Percentiles rank a stretch among this genome's conserved stretches.
Evolutionary conservation across 2,113 vertebrate genomes (phyloP).

Genomic region (Porphyrio hochstetteri): DNA sequence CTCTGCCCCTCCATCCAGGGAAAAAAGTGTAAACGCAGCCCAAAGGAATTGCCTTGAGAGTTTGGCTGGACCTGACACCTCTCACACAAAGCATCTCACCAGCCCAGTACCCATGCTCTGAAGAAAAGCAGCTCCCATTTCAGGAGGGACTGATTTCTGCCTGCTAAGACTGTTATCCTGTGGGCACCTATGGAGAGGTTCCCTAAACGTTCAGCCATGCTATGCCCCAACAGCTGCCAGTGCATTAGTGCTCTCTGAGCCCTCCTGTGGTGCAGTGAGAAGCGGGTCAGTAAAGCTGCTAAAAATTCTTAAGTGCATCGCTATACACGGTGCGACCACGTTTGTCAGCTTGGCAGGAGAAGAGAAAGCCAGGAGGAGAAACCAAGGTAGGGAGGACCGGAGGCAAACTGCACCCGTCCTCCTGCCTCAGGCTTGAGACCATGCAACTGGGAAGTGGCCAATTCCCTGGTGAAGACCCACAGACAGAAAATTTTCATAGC

Average conservation of each 20-base stretch:
- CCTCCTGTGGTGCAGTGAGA: accelerated
- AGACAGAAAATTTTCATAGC: neutral
- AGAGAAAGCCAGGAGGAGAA: neutral
- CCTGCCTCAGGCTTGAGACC: neutral
- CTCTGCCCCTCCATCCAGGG: neutral
- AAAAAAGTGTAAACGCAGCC: neutral
- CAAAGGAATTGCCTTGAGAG: neutral
- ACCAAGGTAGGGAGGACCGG: neutral
- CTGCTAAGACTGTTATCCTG: neutral
- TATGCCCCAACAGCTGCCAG: accelerated
- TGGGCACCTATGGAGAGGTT: accelerated
- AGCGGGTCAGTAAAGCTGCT: neutral
- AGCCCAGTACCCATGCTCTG: neutral
- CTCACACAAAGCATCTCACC: neutral
- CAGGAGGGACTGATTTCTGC: neutral
- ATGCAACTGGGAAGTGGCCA: neutral
- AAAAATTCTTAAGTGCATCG: neutral
- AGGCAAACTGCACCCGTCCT: neutral
- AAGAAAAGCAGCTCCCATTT: neutral
- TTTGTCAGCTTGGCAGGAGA: neutral
- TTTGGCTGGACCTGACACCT: neutral
- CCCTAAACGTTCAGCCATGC: neutral
- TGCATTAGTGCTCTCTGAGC: neutral
- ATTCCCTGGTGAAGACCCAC: neutral
- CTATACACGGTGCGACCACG: accelerated